A percentile compares a stretch with the other conserved stretches of the same genome.
phyloP scores from a whole-genome alignment of 2,888 invertebrate genomes.

The Dynastes tityus region DNA sequence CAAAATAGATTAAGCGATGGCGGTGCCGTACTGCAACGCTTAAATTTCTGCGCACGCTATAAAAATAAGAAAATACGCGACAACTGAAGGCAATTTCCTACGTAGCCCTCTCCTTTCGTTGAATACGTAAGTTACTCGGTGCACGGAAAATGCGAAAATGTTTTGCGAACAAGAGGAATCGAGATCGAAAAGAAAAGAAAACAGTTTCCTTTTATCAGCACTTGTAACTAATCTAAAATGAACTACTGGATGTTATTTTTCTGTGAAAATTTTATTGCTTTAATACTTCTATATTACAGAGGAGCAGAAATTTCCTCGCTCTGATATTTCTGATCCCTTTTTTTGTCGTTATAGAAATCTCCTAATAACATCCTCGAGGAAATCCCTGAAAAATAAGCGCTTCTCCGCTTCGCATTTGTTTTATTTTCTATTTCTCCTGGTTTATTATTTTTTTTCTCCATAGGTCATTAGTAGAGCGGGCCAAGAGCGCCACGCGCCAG shows the following conservation, averaged over 20 bases:
- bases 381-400: background rate
- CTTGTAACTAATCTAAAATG: no score
- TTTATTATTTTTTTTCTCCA: background rate
- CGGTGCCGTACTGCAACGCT: slow-evolving; percentile 27
- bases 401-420: slow-evolving; percentile 1
- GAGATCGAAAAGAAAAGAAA: background rate
- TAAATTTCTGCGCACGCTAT: slow-evolving; percentile 58
- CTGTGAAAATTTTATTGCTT: no score
- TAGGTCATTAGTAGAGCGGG: no score
- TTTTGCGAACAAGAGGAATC: slow-evolving; percentile 57
- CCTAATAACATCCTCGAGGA: no score
- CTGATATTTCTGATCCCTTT: no score
- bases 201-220: no score
- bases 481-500: no score
- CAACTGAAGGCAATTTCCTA: slow-evolving; percentile 60
- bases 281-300: no score
- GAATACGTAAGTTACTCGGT: slow-evolving; percentile 60
- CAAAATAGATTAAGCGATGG: slow-evolving; percentile 51
- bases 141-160: slow-evolving; percentile 62
- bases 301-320: no score
- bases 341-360: no score
- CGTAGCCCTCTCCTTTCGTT: slow-evolving; percentile 57
- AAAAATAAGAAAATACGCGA: slow-evolving; percentile 61
- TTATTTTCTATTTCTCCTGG: background rate
- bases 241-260: no score